These are phyloP conservation scores for Symphodus melops DNA, from an alignment of 2,113 vertebrate species.

Conservation along the genomic window DNA sequence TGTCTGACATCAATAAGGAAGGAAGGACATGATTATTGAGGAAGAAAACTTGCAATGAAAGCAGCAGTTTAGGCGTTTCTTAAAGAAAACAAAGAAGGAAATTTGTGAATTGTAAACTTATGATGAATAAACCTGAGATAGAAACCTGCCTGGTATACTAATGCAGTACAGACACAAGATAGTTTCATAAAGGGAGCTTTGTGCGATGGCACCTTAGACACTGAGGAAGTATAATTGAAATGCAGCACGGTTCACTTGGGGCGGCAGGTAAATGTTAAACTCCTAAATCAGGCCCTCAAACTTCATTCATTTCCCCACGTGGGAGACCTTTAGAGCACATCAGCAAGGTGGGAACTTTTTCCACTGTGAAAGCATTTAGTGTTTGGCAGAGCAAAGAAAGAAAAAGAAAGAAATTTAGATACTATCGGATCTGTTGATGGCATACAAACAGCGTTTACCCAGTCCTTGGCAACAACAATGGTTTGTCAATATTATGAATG, in stretches of 20 bases:
- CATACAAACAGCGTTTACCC: constrained; percentile 1
- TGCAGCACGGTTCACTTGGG: constrained; percentile 1
- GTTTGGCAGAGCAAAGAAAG: not conserved
- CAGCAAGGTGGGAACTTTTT: not conserved
- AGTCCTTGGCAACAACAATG: not conserved
- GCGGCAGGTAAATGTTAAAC: constrained; percentile 43
- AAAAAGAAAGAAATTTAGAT: not conserved
- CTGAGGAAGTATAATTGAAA: constrained; percentile 23
- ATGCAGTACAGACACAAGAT: constrained; percentile 10
- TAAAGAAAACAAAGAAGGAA: too few species aligned
- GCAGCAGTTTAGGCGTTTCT: not conserved
- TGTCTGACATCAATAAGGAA: not conserved
- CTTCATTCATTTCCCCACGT: constrained; percentile 6
- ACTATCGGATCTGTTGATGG: not conserved
- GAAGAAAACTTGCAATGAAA: not conserved
- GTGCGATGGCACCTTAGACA: not conserved
- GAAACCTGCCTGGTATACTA: constrained; percentile 1
- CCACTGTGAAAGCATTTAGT: not conserved
- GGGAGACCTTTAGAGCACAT: constrained; percentile 28
- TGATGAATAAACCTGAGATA: not conserved
- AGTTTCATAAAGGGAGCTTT: constrained; percentile 17
- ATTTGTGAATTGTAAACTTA: not conserved
- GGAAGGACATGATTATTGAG: not conserved
- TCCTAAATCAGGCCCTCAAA: constrained; percentile 26
- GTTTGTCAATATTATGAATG: not conserved